These are phyloP conservation scores for Aphelocoma coerulescens DNA, from an alignment of 2,113 vertebrate species.

Conservation along the genomic window DNA sequence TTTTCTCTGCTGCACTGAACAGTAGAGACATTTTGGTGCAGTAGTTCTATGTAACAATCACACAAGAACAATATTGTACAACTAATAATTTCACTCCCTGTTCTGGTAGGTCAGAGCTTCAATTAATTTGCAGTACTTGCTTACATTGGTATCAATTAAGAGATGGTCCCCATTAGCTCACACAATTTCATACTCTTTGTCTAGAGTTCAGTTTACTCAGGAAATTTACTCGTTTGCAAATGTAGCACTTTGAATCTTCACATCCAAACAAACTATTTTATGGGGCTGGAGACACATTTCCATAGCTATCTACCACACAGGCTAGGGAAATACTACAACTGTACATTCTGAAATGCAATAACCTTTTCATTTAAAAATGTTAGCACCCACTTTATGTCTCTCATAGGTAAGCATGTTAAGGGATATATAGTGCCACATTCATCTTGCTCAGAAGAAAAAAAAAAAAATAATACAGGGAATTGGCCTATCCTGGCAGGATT, in stretches of 20 bases:
- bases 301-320: neutral
- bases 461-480: neutral
- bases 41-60: constrained; percentile 43
- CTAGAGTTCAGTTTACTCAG: constrained; percentile 55
- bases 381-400: neutral
- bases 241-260: constrained; percentile 1
- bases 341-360: neutral
- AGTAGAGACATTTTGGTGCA: constrained; percentile 2
- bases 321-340: neutral
- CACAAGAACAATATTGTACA: constrained; percentile 21
- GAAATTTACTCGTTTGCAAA: constrained; percentile 28
- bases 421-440: neutral
- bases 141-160: constrained; percentile 37
- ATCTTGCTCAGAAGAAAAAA: neutral
- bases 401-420: neutral
- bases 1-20: neutral
- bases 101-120: constrained; percentile 44
- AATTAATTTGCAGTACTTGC: constrained; percentile 57
- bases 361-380: constrained; percentile 22
- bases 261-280: constrained; percentile 30
- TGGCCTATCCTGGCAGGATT: constrained; percentile 1
- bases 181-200: constrained; percentile 29
- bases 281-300: neutral
- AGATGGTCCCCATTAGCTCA: neutral
- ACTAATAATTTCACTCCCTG: constrained; percentile 55